These are phyloP conservation scores for Antennarius striatus DNA, from an alignment of 2,113 vertebrate genomes.

Conservation along the genomic window DNA sequence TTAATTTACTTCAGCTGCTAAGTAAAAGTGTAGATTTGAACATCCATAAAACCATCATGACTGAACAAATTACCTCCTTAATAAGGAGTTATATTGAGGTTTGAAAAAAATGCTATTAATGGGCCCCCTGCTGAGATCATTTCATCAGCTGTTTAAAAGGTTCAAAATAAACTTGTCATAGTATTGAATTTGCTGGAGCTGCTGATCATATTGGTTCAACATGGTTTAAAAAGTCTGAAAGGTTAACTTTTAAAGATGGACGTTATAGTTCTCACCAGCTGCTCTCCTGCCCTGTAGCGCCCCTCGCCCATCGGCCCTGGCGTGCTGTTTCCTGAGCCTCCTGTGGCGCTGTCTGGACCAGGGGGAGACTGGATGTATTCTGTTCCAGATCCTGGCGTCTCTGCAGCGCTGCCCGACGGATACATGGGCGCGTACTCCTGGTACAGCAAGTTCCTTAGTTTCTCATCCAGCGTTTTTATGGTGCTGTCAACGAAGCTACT, in stretches of 20 bases:
- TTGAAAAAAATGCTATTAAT: background rate
- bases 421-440: slow-evolving; percentile 93
- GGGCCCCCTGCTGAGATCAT: background rate
- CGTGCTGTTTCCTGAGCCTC: slow-evolving; percentile 65
- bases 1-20: too few relatives aligned
- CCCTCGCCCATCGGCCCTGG: slow-evolving; percentile 52
- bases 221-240: background rate
- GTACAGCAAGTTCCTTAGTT: slow-evolving; percentile 93
- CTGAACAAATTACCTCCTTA: too few relatives aligned
- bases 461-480: slow-evolving; percentile 96
- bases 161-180: background rate
- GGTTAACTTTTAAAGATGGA: too few relatives aligned
- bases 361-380: slow-evolving; percentile 84
- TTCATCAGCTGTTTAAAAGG: background rate
- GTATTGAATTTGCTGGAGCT: background rate
- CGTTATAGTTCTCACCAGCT: slow-evolving; percentile 68
- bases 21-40: too few relatives aligned
- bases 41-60: too few relatives aligned
- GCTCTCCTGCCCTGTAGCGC: slow-evolving; percentile 76
- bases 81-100: too few relatives aligned
- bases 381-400: slow-evolving; percentile 79
- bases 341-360: slow-evolving; percentile 77
- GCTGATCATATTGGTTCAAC: background rate
- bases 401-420: slow-evolving; percentile 84
- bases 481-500: slow-evolving; percentile 94